Conservation (phyloP, 2,797 vertebrate genomes). For the Ispidina lecontei region DNA sequence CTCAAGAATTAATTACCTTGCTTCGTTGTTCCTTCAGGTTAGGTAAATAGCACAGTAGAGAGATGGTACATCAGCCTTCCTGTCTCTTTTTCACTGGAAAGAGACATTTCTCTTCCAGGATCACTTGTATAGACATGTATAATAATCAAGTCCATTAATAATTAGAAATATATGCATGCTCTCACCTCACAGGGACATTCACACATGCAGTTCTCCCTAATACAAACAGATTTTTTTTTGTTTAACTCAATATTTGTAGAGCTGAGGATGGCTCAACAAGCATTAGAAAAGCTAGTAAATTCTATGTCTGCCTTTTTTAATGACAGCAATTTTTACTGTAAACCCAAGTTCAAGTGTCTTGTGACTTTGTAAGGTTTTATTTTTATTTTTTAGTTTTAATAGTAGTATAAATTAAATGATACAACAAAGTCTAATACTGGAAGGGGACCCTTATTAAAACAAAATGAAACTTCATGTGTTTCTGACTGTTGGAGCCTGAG, state of each 20-base stretch:
- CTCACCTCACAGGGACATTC: background rate
- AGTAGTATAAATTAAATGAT: slow-evolving; percentile 39
- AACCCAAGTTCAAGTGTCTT: background rate
- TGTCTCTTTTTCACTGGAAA: background rate
- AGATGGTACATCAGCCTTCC: background rate
- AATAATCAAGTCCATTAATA: background rate
- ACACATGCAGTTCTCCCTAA: background rate
- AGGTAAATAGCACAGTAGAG: background rate
- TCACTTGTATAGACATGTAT: rapidly evolving
- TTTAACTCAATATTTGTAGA: background rate
- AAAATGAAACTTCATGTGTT: slow-evolving; percentile 58
- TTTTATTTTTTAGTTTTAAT: background rate
- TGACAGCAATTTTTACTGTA: background rate
- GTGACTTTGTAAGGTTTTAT: background rate
- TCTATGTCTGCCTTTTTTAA: background rate
- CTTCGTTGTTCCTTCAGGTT: background rate
- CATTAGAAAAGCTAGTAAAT: background rate
- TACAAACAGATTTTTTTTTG: background rate
- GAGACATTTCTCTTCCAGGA: background rate
- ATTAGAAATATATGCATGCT: background rate
- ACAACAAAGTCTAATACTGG: slow-evolving; percentile 37
- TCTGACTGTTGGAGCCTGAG: slow-evolving; percentile 68
- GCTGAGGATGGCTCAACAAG: background rate
- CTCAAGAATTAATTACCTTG: background rate
- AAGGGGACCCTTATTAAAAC: slow-evolving; percentile 54